A percentile compares a stretch with the other conserved stretches of the same genome.
These are phyloP conservation scores for human DNA, from an alignment of 2,113 vertebrate species.

Conservation along the genomic window GRCh38 chr20:25158001-25158500, in stretches of 20 bases:
- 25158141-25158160: background rate
- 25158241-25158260: background rate
- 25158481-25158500: slow-evolving; percentile 2
- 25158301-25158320: background rate
- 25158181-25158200: background rate
- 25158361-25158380: background rate
- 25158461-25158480: background rate
- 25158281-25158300: background rate
- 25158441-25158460: background rate
- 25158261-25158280: background rate
- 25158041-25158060: background rate
- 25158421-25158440: background rate
- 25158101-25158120: background rate
- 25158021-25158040: background rate
- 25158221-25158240: background rate
- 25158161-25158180: background rate
- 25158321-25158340: background rate
- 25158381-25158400: background rate
- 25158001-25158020: background rate
- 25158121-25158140: background rate
- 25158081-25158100: background rate
- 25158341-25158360: background rate
- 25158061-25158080: background rate
- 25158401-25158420: background rate
- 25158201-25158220: background rate